A percentile compares a stretch with the other conserved stretches of the same genome.
Evolutionary conservation across 2,113 vertebrate genomes (phyloP).

Genomic region (Odobenus rosmarus): DNA sequence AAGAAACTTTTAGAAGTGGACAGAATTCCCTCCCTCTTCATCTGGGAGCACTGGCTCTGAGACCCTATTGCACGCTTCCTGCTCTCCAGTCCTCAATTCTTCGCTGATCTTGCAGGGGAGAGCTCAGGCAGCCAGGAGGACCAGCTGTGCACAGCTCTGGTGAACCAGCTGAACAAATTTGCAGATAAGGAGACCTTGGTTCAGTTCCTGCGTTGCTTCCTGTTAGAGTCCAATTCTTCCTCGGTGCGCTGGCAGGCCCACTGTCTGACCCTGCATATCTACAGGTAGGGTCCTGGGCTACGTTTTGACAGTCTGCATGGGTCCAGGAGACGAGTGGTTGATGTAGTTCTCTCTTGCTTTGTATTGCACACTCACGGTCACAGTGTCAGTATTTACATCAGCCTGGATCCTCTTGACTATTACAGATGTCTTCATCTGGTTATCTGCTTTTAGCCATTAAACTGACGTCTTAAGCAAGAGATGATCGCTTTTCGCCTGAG

Average conservation of each 20-base stretch:
- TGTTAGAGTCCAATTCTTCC: slow-evolving; percentile 97
- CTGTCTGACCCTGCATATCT: slow-evolving; percentile 97
- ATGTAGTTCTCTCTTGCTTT: not conserved
- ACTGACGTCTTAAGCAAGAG: not conserved
- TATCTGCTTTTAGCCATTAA: not conserved
- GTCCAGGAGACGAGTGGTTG: no score
- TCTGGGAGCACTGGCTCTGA: not conserved
- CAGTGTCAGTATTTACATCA: not conserved
- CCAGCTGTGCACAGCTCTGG: slow-evolving; percentile 96
- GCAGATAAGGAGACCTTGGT: slow-evolving; percentile 98
- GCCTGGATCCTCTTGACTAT: not conserved
- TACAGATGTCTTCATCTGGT: not conserved
- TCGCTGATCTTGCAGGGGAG: slow-evolving; percentile 87
- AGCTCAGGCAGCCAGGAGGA: slow-evolving; percentile 95
- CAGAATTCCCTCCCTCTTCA: not conserved
- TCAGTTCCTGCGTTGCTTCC: slow-evolving; percentile 97
- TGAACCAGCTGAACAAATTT: slow-evolving; percentile 98
- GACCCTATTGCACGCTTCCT: not conserved
- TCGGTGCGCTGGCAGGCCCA: slow-evolving; percentile 99
- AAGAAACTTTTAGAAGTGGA: not conserved
- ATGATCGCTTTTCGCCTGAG: not conserved
- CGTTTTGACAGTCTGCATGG: not conserved
- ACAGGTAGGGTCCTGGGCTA: slow-evolving; percentile 88
- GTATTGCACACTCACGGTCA: rapidly evolving
- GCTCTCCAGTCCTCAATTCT: not conserved